Evolutionary conservation across 2,797 vertebrate species (phyloP).

Genomic region (Sandelia bainsii): DNA sequence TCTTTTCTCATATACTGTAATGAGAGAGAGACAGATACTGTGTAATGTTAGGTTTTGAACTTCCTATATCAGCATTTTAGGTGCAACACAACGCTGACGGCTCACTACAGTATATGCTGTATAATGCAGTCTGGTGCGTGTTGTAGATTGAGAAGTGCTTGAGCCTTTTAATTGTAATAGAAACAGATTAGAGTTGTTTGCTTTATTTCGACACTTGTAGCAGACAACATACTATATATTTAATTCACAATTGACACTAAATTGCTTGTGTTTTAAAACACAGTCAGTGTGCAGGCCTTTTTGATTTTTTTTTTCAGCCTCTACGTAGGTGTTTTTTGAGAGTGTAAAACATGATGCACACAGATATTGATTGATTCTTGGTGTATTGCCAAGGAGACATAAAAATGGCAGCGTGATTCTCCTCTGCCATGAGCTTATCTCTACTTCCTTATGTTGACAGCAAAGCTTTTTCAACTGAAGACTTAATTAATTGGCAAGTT

Average conservation of each 20-base stretch:
- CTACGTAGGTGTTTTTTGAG: conserved; percentile 11
- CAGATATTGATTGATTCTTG: background rate
- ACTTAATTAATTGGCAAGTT: background rate
- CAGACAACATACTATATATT: background rate
- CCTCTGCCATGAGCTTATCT: background rate
- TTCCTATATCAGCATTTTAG: conserved; percentile 29
- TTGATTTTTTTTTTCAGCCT: background rate
- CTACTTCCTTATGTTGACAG: background rate
- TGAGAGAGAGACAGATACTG: conserved; percentile 22
- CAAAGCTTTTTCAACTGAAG: background rate
- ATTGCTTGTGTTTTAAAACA: background rate
- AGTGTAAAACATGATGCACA: background rate
- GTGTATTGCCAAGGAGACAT: background rate
- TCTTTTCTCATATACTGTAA: conserved; percentile 45
- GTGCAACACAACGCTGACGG: conserved; percentile 6
- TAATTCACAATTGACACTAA: background rate
- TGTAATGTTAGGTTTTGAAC: conserved; percentile 33
- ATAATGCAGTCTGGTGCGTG: background rate
- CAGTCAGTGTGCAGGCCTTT: background rate
- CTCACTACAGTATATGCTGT: background rate
- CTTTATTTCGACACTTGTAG: background rate
- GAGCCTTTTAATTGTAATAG: background rate
- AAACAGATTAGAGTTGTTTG: background rate
- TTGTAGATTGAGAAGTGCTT: background rate
- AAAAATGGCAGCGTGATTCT: background rate